Evolutionary conservation across 2,888 invertebrate genomes (phyloP), one percentile per base, ranked within the genome.

Genomic region (Steromphala cineraria): DNA sequence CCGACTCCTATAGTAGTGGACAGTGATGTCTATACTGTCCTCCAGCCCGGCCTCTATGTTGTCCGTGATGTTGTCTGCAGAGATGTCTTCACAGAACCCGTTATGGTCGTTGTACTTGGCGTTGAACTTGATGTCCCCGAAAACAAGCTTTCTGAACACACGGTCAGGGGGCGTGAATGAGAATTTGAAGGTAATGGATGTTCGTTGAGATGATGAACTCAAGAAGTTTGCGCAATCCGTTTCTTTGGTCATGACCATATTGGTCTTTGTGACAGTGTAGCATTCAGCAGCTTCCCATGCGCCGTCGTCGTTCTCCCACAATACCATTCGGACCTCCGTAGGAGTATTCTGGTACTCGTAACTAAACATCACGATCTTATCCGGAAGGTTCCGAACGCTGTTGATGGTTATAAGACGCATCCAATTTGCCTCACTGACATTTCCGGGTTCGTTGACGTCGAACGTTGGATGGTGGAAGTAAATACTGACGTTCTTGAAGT

Each of bases 401-500:
- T 78, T 67, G 17, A 78, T 67, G 17, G 21, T 67, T 31, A 67
- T 21, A 10, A 89, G 74, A 28, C 86, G 79, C 15, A 88, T 71
- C 80, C 87, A 85, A 75, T 88, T 85, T 2, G 79, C 62, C n/a
- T 81, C 55, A 2, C 67, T 24, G n/a, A 53, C 62, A 17, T 71
- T 78, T 4, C 15, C 19, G 5, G 15, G 5, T 0, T 75, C n/a
- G 10, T 82, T 67, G 67, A 90, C n/a, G 10, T 82, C 62, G 67
- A 90, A 84, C 7, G 84, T 4, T 7, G 87, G 85, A 75, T 89
- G 90, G 76, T 87, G 85, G 77, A 89, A 86, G 78, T 85, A 90
- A 17, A 90, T 83, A 71, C 90, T 89, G 21, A 89, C 87, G 78
- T 89, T 88, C 13, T 86, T 71, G 79, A 90, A 89, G 78, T 90